Conservation (phyloP, 2,113 vertebrate genomes). For the Athene cunicularia region DNA sequence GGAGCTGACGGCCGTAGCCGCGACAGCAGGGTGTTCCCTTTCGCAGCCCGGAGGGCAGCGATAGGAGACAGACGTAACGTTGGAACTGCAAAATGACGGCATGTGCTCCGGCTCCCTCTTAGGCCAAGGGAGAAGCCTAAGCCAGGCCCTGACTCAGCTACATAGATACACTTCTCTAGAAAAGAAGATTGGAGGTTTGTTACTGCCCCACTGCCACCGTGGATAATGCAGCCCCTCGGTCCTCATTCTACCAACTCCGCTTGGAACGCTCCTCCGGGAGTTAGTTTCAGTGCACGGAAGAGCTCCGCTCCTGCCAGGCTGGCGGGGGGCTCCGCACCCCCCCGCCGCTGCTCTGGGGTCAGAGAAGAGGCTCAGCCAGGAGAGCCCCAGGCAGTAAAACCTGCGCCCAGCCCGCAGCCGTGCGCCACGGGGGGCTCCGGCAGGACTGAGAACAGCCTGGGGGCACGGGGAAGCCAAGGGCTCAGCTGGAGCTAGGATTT, state of each 20-base stretch:
- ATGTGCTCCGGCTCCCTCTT: fast-evolving
- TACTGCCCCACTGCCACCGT: fast-evolving
- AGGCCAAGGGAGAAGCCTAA: fast-evolving
- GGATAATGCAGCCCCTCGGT: fast-evolving
- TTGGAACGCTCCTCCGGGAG: no score
- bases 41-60: background rate
- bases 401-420: fast-evolving
- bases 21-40: no score
- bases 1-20: background rate
- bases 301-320: no score
- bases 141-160: fast-evolving
- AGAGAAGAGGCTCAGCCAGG: background rate
- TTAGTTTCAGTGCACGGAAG: no score
- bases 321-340: no score
- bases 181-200: fast-evolving
- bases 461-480: no score
- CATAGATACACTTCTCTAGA: fast-evolving
- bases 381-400: fast-evolving
- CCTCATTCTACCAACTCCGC: fast-evolving
- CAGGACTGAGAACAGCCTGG: background rate
- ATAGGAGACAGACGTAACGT: fast-evolving
- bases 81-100: fast-evolving
- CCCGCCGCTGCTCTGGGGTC: fast-evolving
- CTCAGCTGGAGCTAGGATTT: background rate
- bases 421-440: background rate